Percentiles rank a stretch among this genome's conserved stretches.
Conservation (phyloP, 1,140 invertebrate genomes). For the Platyscapa corneri region DNA sequence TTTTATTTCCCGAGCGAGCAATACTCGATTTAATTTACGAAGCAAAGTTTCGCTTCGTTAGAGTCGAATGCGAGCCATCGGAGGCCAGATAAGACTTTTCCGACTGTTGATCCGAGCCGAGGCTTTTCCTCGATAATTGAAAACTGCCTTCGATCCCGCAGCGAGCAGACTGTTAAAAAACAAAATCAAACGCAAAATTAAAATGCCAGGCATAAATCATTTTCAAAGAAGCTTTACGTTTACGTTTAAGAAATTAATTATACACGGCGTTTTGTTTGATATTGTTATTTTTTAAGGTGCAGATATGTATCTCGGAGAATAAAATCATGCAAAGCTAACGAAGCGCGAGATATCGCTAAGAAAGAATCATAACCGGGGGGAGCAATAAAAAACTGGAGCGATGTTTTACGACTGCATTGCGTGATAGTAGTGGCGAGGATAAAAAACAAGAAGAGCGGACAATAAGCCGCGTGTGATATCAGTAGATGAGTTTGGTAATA, state of each 20-base stretch:
- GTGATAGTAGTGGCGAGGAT: constrained; percentile 41
- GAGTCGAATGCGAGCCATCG: not conserved
- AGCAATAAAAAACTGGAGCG: constrained; percentile 48
- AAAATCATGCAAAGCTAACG: constrained; percentile 47
- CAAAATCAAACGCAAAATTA: not conserved
- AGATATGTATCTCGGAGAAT: constrained; percentile 46
- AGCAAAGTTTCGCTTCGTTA: no score
- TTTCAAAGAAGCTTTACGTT: constrained; percentile 11
- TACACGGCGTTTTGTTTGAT: constrained; percentile 30
- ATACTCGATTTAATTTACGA: no score
- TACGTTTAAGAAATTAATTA: constrained; percentile 42
- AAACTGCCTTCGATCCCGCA: not conserved
- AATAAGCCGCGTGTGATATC: constrained; percentile 26
- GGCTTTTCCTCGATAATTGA: not conserved
- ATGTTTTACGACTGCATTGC: constrained; percentile 50
- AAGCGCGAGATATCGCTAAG: constrained; percentile 38
- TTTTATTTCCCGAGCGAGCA: no score
- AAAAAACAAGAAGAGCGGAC: constrained; percentile 47
- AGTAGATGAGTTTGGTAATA: constrained; percentile 24
- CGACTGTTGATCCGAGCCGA: no score
- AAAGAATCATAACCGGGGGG: constrained; percentile 38
- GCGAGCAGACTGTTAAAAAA: not conserved
- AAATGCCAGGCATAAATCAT: constrained; percentile 7
- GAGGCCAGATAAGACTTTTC: no score
- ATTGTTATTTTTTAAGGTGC: constrained; percentile 25